Evolutionary conservation across 1,140 invertebrate genomes (phyloP).

Genomic region (Bombus polaris): DNA sequence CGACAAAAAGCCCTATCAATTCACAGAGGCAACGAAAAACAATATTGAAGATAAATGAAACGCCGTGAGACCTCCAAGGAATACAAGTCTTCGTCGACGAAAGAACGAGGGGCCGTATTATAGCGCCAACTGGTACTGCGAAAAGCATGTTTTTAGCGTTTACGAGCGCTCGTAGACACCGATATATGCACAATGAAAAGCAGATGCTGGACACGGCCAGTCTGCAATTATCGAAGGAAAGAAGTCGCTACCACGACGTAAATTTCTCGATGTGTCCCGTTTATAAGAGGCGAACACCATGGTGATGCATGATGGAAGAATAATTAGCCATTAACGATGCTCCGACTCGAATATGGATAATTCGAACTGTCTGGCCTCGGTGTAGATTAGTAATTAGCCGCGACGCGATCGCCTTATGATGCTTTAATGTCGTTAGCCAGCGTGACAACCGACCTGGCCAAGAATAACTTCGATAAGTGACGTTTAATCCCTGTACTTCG

Average conservation of each 20-base stretch:
- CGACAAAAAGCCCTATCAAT: neutral
- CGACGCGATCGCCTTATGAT: slow-evolving; percentile 17
- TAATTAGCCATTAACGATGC: slow-evolving; percentile 60
- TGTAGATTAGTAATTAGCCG: slow-evolving; percentile 53
- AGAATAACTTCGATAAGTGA: slow-evolving; percentile 4
- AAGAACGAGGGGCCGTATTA: neutral
- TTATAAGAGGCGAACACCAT: neutral
- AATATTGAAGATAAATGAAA: neutral
- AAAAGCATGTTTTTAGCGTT: slow-evolving; percentile 39
- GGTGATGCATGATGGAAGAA: slow-evolving; percentile 50
- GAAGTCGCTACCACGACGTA: slow-evolving; percentile 33
- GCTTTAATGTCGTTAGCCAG: slow-evolving; percentile 6
- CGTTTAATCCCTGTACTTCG: neutral
- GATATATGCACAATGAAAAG: slow-evolving; percentile 38
- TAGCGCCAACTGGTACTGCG: neutral
- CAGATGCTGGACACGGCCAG: slow-evolving; percentile 49
- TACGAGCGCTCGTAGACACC: slow-evolving; percentile 27
- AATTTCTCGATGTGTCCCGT: slow-evolving; percentile 48
- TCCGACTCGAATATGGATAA: slow-evolving; percentile 8
- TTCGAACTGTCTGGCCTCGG: slow-evolving; percentile 54
- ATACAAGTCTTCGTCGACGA: neutral
- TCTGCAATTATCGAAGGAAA: slow-evolving; percentile 53
- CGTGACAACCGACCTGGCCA: neutral
- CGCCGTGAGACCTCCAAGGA: neutral
- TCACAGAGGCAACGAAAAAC: neutral